Evolutionary conservation across 1,140 invertebrate genomes (phyloP), one percentile per base, ranked within the genome.

Genomic region (Hyphantria cunea): DNA sequence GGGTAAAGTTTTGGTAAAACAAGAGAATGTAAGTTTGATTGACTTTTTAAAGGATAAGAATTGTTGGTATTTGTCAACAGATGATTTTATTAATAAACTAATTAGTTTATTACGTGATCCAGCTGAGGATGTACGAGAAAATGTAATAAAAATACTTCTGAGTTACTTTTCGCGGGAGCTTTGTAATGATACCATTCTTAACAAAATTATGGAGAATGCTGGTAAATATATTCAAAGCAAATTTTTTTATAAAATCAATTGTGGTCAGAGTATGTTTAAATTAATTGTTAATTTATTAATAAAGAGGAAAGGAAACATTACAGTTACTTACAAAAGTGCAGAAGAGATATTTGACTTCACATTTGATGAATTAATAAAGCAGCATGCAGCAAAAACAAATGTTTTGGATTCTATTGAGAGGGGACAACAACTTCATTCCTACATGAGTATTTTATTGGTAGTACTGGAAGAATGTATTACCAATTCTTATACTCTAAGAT

Each of bases 341-440:
- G 76, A 87, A 66, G 76, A 86, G 50, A 70, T 87, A 33, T 86
- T 82, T 72, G 11, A 70, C 61, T 83, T 78, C 78, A 77, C 76
- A 11, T 81, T 68, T 51, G 64, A 71, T 53, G 72, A 80, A 39
- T 60, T 90, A 9, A 60, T 54, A 37, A 33, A 25, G 31, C 79
- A 86, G 76, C 68, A 72, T 62, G 54, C 67, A 13, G 52, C 64
- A 32, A 72, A 86, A 45, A 74, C 47, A 37, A 66, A 83, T 66
- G 74, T 86, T 42, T 54, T 89, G n/a, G 56, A 80, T 51, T 86
- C 82, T 45, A 86, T 90, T 68, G 74, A 81, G 61, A 68, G 73
- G 44, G 87, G 86, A 52, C 87, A 81, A 60, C 87, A 89, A 60
- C 56, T 86, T 6, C 82, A 90, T 76, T 79, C 84, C n/a, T 78